phyloP scores from a whole-genome alignment of 1,140 invertebrate genomes.

The Nylanderia fulva region DNA sequence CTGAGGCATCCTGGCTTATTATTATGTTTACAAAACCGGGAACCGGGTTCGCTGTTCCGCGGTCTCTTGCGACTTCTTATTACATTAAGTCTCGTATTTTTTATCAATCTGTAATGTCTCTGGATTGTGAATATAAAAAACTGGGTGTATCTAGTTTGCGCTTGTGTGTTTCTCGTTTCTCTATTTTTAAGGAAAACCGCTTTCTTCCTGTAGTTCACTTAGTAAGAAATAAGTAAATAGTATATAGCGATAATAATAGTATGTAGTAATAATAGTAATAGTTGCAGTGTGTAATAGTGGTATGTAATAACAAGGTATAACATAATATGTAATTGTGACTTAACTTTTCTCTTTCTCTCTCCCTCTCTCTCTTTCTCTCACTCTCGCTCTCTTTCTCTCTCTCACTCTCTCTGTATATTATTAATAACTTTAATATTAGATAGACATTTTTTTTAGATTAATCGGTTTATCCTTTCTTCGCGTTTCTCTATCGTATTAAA shows the following conservation, averaged over 20 bases:
- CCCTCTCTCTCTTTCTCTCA: too few relatives aligned
- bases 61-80: constrained; percentile 43
- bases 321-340: constrained; percentile 83
- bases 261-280: constrained; percentile 64
- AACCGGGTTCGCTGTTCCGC: constrained; percentile 55
- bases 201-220: constrained; percentile 64
- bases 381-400: too few relatives aligned
- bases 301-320: constrained; percentile 80
- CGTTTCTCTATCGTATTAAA: constrained; percentile 80
- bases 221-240: constrained; percentile 71
- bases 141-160: constrained; percentile 57
- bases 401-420: constrained; percentile 84
- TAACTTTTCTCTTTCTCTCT: constrained; percentile 82
- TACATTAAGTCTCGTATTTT: constrained; percentile 64
- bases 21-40: constrained; percentile 49
- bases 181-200: constrained; percentile 66
- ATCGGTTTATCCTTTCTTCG: constrained; percentile 76
- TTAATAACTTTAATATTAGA: constrained; percentile 84
- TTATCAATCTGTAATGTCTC: constrained; percentile 55
- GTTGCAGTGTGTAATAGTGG: constrained; percentile 72
- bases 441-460: constrained; percentile 80
- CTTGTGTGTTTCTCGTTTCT: constrained; percentile 13
- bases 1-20: constrained; percentile 61
- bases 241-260: constrained; percentile 69
- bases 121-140: constrained; percentile 67